These are phyloP conservation scores for Perdita meconis DNA, from an alignment of 2,888 invertebrate species.

Conservation along the genomic window DNA sequence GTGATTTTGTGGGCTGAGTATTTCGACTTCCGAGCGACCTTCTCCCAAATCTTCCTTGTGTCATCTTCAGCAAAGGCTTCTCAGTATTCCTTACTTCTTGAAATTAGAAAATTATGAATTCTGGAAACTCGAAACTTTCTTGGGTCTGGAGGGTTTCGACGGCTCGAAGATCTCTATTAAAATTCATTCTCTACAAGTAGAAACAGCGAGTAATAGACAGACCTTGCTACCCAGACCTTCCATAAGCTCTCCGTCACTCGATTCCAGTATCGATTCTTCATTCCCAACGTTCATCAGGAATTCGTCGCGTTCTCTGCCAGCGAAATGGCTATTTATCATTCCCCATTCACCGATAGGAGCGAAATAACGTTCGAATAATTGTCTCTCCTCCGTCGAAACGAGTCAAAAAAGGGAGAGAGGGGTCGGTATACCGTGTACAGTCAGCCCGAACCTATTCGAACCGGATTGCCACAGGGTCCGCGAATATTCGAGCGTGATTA, in stretches of 20 bases:
- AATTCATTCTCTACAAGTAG: too few relatives aligned
- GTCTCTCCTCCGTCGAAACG: conserved; percentile 7
- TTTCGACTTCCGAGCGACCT: too few relatives aligned
- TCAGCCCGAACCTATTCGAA: not conserved
- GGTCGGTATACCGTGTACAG: not conserved
- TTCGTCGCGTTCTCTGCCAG: not conserved
- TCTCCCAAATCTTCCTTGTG: too few relatives aligned
- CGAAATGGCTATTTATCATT: not conserved
- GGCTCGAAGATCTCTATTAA: too few relatives aligned
- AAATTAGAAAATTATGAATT: too few relatives aligned
- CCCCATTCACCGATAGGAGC: conserved; percentile 17
- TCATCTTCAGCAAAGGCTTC: too few relatives aligned
- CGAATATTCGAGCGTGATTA: conserved; percentile 42
- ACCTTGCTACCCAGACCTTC: too few relatives aligned
- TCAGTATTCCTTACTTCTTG: too few relatives aligned
- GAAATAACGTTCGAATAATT: conserved; percentile 26
- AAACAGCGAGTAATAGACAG: too few relatives aligned
- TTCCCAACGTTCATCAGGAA: not conserved
- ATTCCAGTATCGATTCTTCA: not conserved
- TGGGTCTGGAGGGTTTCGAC: too few relatives aligned
- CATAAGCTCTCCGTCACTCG: not conserved
- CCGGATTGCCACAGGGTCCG: conserved; percentile 10
- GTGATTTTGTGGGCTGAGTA: not conserved
- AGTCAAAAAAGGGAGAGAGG: conserved; percentile 19
- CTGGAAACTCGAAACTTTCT: too few relatives aligned